phyloP scores from a whole-genome alignment of 2,888 invertebrate species.

The Desoria tigrina region DNA sequence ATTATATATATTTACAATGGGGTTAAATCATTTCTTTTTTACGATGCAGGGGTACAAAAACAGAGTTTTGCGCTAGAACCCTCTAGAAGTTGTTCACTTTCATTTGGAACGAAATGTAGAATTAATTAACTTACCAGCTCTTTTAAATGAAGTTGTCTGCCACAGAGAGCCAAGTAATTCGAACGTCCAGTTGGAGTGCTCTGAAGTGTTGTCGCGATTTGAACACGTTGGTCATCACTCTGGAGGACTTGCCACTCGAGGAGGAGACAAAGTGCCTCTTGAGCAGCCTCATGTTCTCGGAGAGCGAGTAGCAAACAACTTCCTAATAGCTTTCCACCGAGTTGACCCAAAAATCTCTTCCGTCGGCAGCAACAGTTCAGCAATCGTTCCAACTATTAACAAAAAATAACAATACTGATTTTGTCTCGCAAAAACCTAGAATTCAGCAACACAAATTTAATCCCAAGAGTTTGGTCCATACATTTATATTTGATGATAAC shows the following conservation, averaged over 20 bases:
- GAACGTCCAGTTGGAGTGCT: conserved; percentile 69
- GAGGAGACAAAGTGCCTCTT: conserved; percentile 73
- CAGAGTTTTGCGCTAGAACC: no score
- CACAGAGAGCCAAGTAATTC: conserved; percentile 71
- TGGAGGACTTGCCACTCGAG: conserved; percentile 72
- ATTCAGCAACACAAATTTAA: no score
- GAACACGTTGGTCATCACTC: conserved; percentile 62
- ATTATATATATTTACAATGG: no score
- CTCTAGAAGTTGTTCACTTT: no score
- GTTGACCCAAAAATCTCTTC: conserved; percentile 69
- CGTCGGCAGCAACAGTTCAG: conserved; percentile 72
- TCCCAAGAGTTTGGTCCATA: no score
- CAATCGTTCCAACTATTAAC: conserved; percentile 64
- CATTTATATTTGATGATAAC: no score
- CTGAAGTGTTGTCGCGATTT: conserved; percentile 73
- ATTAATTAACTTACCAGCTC: conserved; percentile 64
- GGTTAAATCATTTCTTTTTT: no score
- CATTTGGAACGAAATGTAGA: no score
- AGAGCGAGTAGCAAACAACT: conserved; percentile 73
- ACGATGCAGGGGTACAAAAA: no score
- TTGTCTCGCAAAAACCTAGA: background rate
- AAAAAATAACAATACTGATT: conserved; percentile 3
- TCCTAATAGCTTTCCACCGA: conserved; percentile 69
- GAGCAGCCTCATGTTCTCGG: conserved; percentile 66
- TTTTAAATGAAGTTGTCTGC: conserved; percentile 70